phyloP scores from a whole-genome alignment of 23 tunicate genomes.

The Botrylloides violaceus region DNA sequence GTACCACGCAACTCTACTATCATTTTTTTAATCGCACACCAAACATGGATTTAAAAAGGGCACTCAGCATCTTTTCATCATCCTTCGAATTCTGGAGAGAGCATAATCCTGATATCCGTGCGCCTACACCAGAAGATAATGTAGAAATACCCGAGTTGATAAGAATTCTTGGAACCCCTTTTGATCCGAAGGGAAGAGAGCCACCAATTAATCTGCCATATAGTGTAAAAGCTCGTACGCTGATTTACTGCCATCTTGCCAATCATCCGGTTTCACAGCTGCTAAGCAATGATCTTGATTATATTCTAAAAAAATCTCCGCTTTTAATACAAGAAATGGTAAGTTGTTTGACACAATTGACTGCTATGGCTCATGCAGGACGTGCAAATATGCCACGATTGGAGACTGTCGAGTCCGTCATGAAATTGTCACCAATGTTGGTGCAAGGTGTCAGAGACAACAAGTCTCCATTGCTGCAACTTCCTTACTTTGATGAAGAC shows the following conservation, averaged over 20 bases:
- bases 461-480: conserved; percentile 80
- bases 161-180: conserved; percentile 30
- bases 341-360: conserved; percentile 67
- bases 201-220: conserved; percentile 83
- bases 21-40: conserved; percentile 86
- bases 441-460: conserved; percentile 77
- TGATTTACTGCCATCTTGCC: conserved; percentile 70
- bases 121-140: conserved; percentile 74
- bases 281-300: conserved; percentile 63
- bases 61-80: conserved; percentile 73
- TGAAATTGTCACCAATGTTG: conserved; percentile 88
- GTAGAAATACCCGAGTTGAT: conserved; percentile 85
- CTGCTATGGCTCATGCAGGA: conserved; percentile 65
- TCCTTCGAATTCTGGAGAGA: conserved; percentile 89
- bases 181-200: conserved; percentile 61
- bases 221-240: conserved; percentile 79
- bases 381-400: conserved; percentile 53
- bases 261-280: conserved; percentile 33
- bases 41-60: conserved; percentile 87
- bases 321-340: conserved; percentile 87
- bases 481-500: conserved; percentile 94
- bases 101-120: conserved; percentile 72
- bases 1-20: conserved; percentile 89
- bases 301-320: conserved; percentile 57
- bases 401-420: conserved; percentile 81